Conservation (phyloP, 2,888 invertebrate species). For the Blastobasis lacticolella region DNA sequence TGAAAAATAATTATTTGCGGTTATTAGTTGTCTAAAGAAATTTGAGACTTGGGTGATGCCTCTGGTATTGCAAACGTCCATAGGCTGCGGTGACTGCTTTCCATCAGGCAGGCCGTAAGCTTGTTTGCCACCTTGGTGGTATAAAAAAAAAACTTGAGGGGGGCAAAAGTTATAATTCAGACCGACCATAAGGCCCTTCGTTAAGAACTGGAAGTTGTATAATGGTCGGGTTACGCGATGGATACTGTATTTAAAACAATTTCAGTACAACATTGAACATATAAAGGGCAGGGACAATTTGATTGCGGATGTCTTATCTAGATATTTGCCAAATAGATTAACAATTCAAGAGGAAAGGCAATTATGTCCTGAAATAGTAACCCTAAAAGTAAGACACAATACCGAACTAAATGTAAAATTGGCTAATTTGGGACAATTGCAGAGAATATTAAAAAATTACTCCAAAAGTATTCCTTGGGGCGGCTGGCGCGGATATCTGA, state of each 20-base stretch:
- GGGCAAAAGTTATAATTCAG: constrained; percentile 13
- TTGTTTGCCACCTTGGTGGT: too few relatives aligned
- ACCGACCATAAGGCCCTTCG: constrained; percentile 23
- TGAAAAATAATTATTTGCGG: constrained; percentile 22
- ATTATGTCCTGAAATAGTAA: neutral
- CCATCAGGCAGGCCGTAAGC: too few relatives aligned
- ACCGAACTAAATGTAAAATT: neutral
- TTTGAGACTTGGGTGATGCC: too few relatives aligned
- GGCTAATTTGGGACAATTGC: neutral
- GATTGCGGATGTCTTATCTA: constrained; percentile 21
- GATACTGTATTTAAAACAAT: constrained; percentile 21
- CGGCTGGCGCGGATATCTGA: neutral
- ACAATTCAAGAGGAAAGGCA: constrained; percentile 1
- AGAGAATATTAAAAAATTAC: neutral
- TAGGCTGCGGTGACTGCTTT: too few relatives aligned
- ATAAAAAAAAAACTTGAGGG: too few relatives aligned
- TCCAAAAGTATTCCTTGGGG: neutral
- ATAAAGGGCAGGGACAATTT: constrained; percentile 20
- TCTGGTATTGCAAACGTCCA: too few relatives aligned
- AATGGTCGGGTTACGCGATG: constrained; percentile 20
- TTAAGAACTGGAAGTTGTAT: constrained; percentile 19
- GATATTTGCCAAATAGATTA: constrained; percentile 11
- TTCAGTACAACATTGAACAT: constrained; percentile 16
- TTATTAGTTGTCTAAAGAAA: constrained; percentile 15
- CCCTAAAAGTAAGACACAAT: neutral